These are phyloP conservation scores for Lepidocyrtinus sp. DNA, from an alignment of 2,888 invertebrate genomes.

Conservation along the genomic window DNA sequence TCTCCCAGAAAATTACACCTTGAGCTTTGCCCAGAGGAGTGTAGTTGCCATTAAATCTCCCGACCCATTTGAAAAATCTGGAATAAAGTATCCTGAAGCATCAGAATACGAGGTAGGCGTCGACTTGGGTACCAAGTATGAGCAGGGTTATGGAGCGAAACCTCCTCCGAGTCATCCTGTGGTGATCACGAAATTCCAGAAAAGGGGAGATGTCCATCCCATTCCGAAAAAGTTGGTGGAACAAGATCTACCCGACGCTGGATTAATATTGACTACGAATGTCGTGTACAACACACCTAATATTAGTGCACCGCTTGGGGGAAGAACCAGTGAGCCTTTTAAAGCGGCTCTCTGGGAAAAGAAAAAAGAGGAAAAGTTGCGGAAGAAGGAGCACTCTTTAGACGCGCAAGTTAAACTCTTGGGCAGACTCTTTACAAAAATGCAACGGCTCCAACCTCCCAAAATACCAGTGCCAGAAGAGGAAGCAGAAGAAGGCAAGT, in stretches of 20 bases:
- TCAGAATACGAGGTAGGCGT: conserved; percentile 25
- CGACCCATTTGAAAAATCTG: conserved; percentile 41
- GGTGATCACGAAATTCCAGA: conserved; percentile 39
- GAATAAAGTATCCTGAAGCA: conserved; percentile 16
- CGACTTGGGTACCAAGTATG: conserved; percentile 43
- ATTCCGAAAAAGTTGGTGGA: conserved; percentile 12
- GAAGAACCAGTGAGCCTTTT: conserved; percentile 40
- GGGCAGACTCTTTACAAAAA: conserved; percentile 55
- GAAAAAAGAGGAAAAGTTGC: neutral
- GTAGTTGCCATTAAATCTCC: conserved; percentile 51
- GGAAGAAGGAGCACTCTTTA: conserved; percentile 40
- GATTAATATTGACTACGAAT: conserved; percentile 40
- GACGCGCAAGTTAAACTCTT: conserved; percentile 61
- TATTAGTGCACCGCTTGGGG: conserved; percentile 56
- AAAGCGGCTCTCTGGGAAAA: conserved; percentile 45
- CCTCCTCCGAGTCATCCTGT: conserved; percentile 40
- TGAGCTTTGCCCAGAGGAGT: conserved; percentile 50
- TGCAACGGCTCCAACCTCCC: conserved; percentile 51
- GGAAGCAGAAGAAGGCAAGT: conserved; percentile 17
- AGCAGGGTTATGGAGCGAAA: conserved; percentile 44
- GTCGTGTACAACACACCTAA: conserved; percentile 49
- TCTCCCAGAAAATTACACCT: conserved; percentile 43
- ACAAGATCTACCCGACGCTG: conserved; percentile 50
- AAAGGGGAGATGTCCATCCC: conserved; percentile 38
- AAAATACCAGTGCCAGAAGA: conserved; percentile 36